phyloP scores from a whole-genome alignment of 2,113 vertebrate species.

The Irena cyanogastra region DNA sequence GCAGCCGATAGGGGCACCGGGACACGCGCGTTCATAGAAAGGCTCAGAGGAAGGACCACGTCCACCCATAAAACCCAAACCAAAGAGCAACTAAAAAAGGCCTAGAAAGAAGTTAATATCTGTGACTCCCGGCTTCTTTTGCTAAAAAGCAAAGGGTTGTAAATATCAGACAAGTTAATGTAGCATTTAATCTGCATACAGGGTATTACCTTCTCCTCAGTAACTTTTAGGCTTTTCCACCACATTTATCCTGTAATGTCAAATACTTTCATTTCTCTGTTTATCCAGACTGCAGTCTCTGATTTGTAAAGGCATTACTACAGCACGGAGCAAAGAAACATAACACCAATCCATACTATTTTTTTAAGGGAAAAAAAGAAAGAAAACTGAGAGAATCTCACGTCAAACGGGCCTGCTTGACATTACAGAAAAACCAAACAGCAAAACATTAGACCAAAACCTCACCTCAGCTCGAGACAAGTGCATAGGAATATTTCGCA shows the following conservation, averaged over 20 bases:
- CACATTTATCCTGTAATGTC: background rate
- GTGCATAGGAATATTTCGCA: background rate
- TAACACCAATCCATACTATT: background rate
- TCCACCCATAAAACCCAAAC: background rate
- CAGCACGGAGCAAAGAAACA: background rate
- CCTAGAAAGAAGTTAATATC: background rate
- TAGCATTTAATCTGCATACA: background rate
- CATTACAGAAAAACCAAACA: background rate
- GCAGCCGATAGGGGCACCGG: accelerated
- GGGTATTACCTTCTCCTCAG: background rate
- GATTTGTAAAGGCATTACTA: background rate
- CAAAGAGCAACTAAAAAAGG: background rate
- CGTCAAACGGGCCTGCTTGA: background rate
- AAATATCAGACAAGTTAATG: background rate
- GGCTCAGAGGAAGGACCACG: background rate
- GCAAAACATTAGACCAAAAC: background rate
- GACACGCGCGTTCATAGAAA: accelerated
- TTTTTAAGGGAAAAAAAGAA: background rate
- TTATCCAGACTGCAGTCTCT: background rate
- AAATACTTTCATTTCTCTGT: background rate
- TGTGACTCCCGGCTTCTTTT: background rate
- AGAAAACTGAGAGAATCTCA: background rate
- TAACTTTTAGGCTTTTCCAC: background rate
- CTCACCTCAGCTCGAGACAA: background rate
- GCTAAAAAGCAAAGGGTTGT: background rate